phyloP scores from a whole-genome alignment of 2,113 vertebrate species.

The Oreocharis arfaki region DNA sequence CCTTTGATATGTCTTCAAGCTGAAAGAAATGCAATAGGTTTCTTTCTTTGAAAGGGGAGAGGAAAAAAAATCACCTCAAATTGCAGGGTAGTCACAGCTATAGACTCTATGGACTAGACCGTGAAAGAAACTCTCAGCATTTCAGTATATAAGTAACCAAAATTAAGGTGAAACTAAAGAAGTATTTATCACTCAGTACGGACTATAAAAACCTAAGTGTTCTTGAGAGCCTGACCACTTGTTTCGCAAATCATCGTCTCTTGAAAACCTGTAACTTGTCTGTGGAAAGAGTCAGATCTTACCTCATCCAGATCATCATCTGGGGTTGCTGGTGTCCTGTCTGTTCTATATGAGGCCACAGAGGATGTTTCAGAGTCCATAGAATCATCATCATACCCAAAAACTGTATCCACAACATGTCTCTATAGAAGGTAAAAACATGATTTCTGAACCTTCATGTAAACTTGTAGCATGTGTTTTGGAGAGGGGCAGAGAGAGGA shows the following conservation, averaged over 20 bases:
- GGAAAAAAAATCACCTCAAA: background rate
- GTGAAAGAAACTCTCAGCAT: background rate
- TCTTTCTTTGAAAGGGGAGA: background rate
- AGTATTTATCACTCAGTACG: background rate
- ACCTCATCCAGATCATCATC: conserved; percentile 94
- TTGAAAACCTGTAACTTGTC: background rate
- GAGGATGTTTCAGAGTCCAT: conserved; percentile 98
- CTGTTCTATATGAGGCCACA: conserved; percentile 91
- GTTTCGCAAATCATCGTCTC: background rate
- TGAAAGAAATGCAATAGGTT: background rate
- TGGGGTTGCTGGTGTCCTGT: conserved; percentile 94
- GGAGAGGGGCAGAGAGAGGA: background rate
- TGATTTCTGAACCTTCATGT: background rate
- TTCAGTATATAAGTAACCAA: background rate
- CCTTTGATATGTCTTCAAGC: background rate
- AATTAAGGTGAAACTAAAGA: background rate
- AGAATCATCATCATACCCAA: conserved; percentile 96
- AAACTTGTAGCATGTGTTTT: background rate
- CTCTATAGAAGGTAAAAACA: conserved; percentile 73
- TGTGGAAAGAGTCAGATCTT: conserved; percentile 5
- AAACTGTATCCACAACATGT: conserved; percentile 91
- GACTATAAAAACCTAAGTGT: background rate
- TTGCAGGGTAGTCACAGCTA: background rate
- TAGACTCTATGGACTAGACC: background rate
- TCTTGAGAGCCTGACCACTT: background rate